Evolutionary conservation across 2,888 invertebrate genomes (phyloP), one percentile per base, ranked within the genome.

Genomic region (Dryadula phaetusa): DNA sequence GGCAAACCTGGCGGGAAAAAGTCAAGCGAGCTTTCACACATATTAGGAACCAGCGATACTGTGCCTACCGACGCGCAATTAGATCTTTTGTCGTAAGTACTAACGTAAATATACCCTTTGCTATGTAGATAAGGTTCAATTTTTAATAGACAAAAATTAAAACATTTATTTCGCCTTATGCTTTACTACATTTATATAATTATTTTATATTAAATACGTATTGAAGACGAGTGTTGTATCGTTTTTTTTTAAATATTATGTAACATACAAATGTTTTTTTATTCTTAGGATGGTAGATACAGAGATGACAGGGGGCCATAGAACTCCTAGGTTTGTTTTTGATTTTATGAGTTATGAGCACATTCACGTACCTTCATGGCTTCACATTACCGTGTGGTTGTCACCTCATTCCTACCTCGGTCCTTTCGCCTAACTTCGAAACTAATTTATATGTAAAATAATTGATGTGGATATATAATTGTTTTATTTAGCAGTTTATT

Each of bases 1-100:
- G 91, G 93, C 75, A 94, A 95, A 42, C 92, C 94, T 1, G 93
- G 93, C 62, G 94, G 94, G n/a, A 95, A 95, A 76, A 94, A 93
- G 60, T 94, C 93, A 14, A 95, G 96, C 52, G 98, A 98, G 87
- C 90, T 98, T 22, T 98, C 97, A 70, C 98, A 98, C 82, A 98
- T 98, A 77, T 90, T 98, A 44, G 98, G 98, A 46, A 98, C 98
- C 0, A 97, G 97, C 77, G 96, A 96, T 75, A 86, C 94, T 0
- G 96, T 95, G 76, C 95, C 96, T 69, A 96, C 96, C 67, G 97
- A 97, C 77, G 94, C 95, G 7, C 95, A 95, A 76, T 93, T 97
- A 65, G 96, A 97, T 81, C 91, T 96, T 67, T 94, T 95, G 93
- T 94, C 93, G 94, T 94, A 80, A 88, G 91, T 88, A 75, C 52